phyloP scores from a whole-genome alignment of 2,113 vertebrate genomes.

The Vireo altiloquus region DNA sequence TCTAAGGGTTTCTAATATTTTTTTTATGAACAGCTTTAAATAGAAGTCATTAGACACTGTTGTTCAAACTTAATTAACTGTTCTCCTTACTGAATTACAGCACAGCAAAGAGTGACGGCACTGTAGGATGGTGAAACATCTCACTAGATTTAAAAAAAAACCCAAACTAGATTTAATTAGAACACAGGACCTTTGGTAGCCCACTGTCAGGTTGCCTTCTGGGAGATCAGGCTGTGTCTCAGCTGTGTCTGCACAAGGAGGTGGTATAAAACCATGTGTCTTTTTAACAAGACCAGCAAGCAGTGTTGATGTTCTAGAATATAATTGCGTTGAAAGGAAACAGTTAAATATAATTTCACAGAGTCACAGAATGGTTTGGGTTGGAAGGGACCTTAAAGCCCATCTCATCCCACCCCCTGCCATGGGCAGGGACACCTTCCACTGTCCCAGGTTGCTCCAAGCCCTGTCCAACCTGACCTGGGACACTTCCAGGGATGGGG shows the following conservation, averaged over 20 bases:
- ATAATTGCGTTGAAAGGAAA: not conserved
- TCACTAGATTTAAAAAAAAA: not conserved
- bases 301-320: not conserved
- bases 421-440: not conserved
- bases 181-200: conserved; percentile 34
- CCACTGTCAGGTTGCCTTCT: not conserved
- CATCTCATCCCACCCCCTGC: not conserved
- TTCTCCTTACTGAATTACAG: conserved; percentile 53
- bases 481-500: not conserved
- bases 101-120: not conserved
- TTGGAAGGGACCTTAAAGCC: not conserved
- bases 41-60: conserved; percentile 59
- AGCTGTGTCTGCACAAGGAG: not conserved
- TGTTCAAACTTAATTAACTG: conserved; percentile 64
- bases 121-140: not conserved
- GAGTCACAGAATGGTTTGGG: not conserved
- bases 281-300: not conserved
- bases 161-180: conserved; percentile 6
- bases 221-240: not conserved
- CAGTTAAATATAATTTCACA: not conserved
- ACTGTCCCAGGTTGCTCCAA: not conserved
- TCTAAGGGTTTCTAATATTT: conserved; percentile 2
- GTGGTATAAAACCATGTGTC: not conserved
- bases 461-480: not conserved
- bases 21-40: conserved; percentile 52